Evolutionary conservation across 2,113 vertebrate species (phyloP), one percentile per base, ranked within the genome.

Genomic region (Ictidomys tridecemlineatus): DNA sequence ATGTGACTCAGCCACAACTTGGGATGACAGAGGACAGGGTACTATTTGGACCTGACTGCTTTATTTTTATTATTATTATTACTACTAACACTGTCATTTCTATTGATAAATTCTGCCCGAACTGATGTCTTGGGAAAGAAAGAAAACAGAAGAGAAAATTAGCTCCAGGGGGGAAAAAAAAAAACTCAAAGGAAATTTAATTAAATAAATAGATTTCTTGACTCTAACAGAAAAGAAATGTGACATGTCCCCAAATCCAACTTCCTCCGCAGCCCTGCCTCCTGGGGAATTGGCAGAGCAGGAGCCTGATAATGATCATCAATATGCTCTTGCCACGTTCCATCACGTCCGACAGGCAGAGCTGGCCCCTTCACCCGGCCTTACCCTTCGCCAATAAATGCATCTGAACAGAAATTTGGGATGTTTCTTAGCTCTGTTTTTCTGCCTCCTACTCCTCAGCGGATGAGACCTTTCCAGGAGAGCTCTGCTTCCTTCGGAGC

Each of bases 171-270:
- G 12, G 48, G 0, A 13, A 56, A 80, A 95, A 3, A 95, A 98
- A 87, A 63, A 95, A 98, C 32, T 85, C 91, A 48, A 86, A 79
- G 72, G 92, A 97, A 97, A 94, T 95, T 70, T 92, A 96, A 98
- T 98, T 96, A 97, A 95, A 97, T 45, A 91, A 94, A 89, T 77
- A 88, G 97, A 95, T 93, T 86, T 90, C 96, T 98, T 90, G 92
- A 89, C 91, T 74, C 3, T 77, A 78, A 93, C 93, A 97, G 96
- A 97, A 95, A 94, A 91, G 93, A 96, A 93, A 97, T 37, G 93
- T 72, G 97, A 90, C 90, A 34, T 74, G 89, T 56, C 85, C 97
- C 96, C 13, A 82, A 82, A 87, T 85, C 86, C 45, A 89, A 37
- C 78, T 88, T 96, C 95, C 87, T 97, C 58, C 16, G 5, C 28